phyloP scores from a whole-genome alignment of 2,113 vertebrate species.

The Halichoeres trimaculatus region DNA sequence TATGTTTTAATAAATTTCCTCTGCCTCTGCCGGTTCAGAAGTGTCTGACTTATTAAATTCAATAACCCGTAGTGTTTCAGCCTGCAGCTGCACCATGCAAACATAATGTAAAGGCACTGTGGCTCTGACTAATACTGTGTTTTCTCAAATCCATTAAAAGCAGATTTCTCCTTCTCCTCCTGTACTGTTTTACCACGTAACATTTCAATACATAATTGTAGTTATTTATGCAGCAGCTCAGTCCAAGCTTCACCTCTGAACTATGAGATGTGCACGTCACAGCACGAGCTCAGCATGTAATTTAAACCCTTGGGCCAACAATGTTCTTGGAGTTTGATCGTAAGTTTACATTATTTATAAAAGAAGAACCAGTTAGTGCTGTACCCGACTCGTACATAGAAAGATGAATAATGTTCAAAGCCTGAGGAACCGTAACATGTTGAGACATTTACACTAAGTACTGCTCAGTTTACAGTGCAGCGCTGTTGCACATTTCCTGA shows the following conservation, averaged over 20 bases:
- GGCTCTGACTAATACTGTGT: not conserved
- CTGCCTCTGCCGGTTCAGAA: not conserved
- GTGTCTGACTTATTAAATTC: not conserved
- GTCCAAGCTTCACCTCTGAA: slow-evolving; percentile 10
- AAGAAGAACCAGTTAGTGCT: slow-evolving; percentile 10
- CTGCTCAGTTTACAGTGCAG: not conserved
- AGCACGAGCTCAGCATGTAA: slow-evolving; percentile 12
- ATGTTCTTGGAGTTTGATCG: slow-evolving; percentile 7
- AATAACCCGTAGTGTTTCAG: not conserved
- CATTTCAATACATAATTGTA: not conserved
- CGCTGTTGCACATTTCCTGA: not conserved
- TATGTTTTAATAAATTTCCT: not conserved
- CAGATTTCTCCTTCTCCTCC: not conserved
- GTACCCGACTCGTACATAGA: not conserved
- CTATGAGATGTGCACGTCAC: slow-evolving; percentile 7
- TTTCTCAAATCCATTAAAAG: not conserved
- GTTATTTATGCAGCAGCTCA: not conserved
- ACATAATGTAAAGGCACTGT: not conserved
- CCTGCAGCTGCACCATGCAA: not conserved
- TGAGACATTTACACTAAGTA: not conserved
- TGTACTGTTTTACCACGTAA: not conserved
- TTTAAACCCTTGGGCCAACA: slow-evolving; percentile 26
- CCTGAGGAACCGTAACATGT: not conserved
- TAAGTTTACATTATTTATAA: slow-evolving; percentile 37
- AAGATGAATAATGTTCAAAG: slow-evolving; percentile 12